Evolutionary conservation across 2,888 invertebrate genomes (phyloP).

Genomic region (Villa cingulata): DNA sequence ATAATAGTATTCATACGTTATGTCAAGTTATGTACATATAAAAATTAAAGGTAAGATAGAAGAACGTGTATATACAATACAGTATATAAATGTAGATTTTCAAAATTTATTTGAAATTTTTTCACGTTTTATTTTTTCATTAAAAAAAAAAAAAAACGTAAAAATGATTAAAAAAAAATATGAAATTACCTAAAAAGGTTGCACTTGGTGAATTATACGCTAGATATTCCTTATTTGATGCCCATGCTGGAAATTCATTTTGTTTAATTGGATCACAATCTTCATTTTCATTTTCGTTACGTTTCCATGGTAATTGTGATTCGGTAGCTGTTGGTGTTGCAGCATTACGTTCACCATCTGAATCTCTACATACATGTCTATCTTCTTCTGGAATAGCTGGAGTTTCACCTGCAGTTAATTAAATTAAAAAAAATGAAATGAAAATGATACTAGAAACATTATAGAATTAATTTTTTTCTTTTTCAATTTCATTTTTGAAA

Average conservation of each 20-base stretch:
- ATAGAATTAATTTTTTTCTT: too few relatives aligned
- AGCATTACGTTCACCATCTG: constrained; percentile 54
- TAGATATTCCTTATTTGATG: constrained; percentile 85
- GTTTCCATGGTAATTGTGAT: constrained; percentile 85
- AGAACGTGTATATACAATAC: too few relatives aligned
- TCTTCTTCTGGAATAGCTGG: constrained; percentile 30
- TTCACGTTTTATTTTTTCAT: too few relatives aligned
- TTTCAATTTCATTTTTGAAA: too few relatives aligned
- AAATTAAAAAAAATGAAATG: too few relatives aligned
- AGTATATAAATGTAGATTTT: too few relatives aligned
- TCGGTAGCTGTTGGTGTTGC: constrained; percentile 81
- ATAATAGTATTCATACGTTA: too few relatives aligned
- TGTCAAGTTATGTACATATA: too few relatives aligned
- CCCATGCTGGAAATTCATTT: constrained; percentile 90
- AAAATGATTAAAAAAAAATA: constrained; percentile 5
- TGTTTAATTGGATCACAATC: constrained; percentile 57
- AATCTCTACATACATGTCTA: constrained; percentile 28
- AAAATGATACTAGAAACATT: too few relatives aligned
- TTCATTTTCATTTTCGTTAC: constrained; percentile 59
- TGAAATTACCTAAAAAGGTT: constrained; percentile 65
- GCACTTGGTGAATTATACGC: constrained; percentile 85
- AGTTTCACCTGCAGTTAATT: constrained; percentile 30
- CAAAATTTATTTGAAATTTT: too few relatives aligned
- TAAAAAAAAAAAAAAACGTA: constrained; percentile 11
- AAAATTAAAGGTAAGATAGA: too few relatives aligned